Evolutionary conservation across 2,797 vertebrate species (phyloP).

Genomic region (Nannoperca australis): DNA sequence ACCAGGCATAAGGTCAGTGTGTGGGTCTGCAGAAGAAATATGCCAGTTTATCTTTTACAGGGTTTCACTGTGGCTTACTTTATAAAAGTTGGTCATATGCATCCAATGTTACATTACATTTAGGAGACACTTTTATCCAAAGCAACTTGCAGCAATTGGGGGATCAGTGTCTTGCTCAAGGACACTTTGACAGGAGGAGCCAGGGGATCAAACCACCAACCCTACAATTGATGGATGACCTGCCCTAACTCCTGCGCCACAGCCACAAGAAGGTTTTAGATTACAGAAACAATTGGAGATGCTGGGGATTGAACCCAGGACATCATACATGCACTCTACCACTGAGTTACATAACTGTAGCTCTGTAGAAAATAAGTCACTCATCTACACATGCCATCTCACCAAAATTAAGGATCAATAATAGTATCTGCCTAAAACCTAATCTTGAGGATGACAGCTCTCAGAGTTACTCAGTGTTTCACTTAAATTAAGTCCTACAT

Average conservation of each 20-base stretch:
- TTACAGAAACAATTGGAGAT: too few relatives aligned
- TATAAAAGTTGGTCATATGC: background rate
- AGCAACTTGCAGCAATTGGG: too few relatives aligned
- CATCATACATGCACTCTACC: too few relatives aligned
- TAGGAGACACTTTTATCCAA: too few relatives aligned
- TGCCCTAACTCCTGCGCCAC: too few relatives aligned
- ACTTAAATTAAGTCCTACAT: conserved; percentile 40
- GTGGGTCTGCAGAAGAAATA: background rate
- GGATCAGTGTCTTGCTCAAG: too few relatives aligned
- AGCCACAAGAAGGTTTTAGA: too few relatives aligned
- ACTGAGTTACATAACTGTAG: too few relatives aligned
- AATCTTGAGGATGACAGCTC: conserved; percentile 22
- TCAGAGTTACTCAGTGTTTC: conserved; percentile 36
- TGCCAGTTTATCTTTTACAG: background rate
- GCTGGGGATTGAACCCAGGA: too few relatives aligned
- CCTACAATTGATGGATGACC: too few relatives aligned
- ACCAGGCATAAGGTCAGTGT: background rate
- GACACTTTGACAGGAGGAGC: too few relatives aligned
- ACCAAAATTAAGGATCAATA: conserved; percentile 26
- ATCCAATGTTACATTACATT: background rate
- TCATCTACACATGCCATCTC: conserved; percentile 8
- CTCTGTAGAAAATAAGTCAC: background rate
- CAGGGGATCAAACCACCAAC: too few relatives aligned
- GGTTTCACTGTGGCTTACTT: background rate
- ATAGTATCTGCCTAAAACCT: conserved; percentile 5